A percentile compares a stretch with the other conserved stretches of the same genome.
These are phyloP conservation scores for Hirtodrosophila histrioides DNA, from an alignment of 2,888 invertebrate species.

Conservation along the genomic window DNA sequence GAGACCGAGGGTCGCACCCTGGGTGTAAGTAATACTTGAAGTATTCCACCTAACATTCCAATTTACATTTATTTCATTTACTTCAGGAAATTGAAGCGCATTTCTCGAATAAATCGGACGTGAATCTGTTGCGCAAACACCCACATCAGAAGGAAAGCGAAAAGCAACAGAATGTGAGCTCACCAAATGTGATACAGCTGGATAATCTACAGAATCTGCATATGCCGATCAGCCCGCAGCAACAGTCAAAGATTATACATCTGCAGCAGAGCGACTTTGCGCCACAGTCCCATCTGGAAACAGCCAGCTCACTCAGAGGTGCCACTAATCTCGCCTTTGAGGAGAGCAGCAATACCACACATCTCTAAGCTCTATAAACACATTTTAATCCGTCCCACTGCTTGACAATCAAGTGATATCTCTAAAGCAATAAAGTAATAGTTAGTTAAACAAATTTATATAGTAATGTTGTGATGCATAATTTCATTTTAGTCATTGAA, in stretches of 20 bases:
- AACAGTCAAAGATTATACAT: slow-evolving; percentile 78
- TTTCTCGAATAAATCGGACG: slow-evolving; percentile 81
- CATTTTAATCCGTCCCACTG: slow-evolving; percentile 18
- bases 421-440: slow-evolving; percentile 44
- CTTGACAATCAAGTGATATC: slow-evolving; percentile 59
- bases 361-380: slow-evolving; percentile 60
- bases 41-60: neutral
- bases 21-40: slow-evolving; percentile 65
- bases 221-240: slow-evolving; percentile 69
- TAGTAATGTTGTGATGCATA: neutral
- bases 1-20: slow-evolving; percentile 93
- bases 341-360: slow-evolving; percentile 79
- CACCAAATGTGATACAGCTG: slow-evolving; percentile 54
- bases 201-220: slow-evolving; percentile 75
- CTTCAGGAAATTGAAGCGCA: slow-evolving; percentile 82
- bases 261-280: slow-evolving; percentile 81
- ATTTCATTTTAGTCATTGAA: neutral
- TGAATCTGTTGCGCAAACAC: slow-evolving; percentile 72
- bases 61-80: neutral
- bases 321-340: slow-evolving; percentile 77
- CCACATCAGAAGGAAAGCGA: slow-evolving; percentile 22
- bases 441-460: slow-evolving; percentile 8
- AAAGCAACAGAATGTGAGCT: slow-evolving; percentile 39
- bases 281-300: slow-evolving; percentile 40
- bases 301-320: slow-evolving; percentile 36